phyloP scores from a whole-genome alignment of 2,113 vertebrate genomes.

The Tursiops truncatus region DNA sequence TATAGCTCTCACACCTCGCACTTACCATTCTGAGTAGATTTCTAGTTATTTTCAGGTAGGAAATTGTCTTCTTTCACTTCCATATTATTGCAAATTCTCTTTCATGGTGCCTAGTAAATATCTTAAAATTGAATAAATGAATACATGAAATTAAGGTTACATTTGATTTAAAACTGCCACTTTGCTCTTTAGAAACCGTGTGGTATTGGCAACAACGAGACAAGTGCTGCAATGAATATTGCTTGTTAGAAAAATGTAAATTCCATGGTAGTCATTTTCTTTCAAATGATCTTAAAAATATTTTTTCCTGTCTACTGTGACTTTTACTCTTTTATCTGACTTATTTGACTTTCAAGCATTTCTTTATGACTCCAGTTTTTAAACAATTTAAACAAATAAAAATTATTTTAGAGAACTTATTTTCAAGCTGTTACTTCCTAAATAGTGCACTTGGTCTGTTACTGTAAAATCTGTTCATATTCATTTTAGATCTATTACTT shows the following conservation, averaged over 20 bases:
- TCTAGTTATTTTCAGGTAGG: neutral
- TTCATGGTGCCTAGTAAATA: neutral
- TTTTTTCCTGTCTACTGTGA: neutral
- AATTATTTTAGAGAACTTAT: neutral
- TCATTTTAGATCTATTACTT: slow-evolving; percentile 8
- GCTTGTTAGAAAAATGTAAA: slow-evolving; percentile 27
- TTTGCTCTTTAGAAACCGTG: neutral
- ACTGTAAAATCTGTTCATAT: neutral
- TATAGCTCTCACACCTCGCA: neutral
- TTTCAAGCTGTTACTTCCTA: neutral
- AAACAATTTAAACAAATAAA: slow-evolving; percentile 16
- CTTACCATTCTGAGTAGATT: neutral
- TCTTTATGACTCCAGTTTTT: slow-evolving; percentile 1
- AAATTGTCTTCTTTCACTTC: neutral
- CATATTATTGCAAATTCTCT: neutral
- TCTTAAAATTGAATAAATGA: neutral
- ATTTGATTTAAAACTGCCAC: neutral
- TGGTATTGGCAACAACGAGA: neutral
- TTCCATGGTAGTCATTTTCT: neutral
- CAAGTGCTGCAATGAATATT: neutral
- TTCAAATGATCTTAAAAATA: neutral
- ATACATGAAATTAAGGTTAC: neutral
- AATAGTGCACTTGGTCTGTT: neutral
- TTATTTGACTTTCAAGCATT: slow-evolving; percentile 2
- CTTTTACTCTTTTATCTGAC: neutral